These are phyloP conservation scores for Eupithecia pulchellata DNA, from an alignment of 2,888 invertebrate genomes.

Conservation along the genomic window DNA sequence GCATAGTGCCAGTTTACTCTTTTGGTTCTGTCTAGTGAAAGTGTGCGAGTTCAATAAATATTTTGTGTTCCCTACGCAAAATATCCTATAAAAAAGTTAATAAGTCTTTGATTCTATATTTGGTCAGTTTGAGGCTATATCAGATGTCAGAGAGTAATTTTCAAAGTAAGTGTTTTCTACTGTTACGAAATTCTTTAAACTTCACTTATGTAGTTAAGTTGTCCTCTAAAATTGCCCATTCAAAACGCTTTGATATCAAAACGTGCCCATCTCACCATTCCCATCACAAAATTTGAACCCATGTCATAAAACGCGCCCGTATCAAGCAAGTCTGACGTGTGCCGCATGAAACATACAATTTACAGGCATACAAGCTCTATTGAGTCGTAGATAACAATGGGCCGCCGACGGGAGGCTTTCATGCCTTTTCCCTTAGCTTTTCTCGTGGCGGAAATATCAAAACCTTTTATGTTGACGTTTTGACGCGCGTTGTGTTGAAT, in stretches of 20 bases:
- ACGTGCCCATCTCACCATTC: not conserved
- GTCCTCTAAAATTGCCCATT: not conserved
- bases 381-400: conserved; percentile 24
- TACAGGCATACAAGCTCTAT: conserved; percentile 14
- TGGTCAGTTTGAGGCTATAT: too few species aligned
- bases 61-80: too few species aligned
- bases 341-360: conserved; percentile 14
- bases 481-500: conserved; percentile 21
- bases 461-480: conserved; percentile 18
- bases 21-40: too few species aligned
- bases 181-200: not conserved
- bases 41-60: too few species aligned
- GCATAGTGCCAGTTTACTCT: too few species aligned
- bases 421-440: conserved; percentile 24
- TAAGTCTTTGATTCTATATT: too few species aligned
- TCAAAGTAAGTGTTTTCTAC: too few species aligned
- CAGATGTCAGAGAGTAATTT: too few species aligned
- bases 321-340: conserved; percentile 1
- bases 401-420: conserved; percentile 19
- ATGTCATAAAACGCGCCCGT: conserved; percentile 4
- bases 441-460: conserved; percentile 28
- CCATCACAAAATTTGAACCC: not conserved
- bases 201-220: too few species aligned
- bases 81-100: too few species aligned
- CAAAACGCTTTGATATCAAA: not conserved